Base-by-base conservation (phyloP, 2,113 vertebrate genomes). In the Chaetodon auriga region DNA sequence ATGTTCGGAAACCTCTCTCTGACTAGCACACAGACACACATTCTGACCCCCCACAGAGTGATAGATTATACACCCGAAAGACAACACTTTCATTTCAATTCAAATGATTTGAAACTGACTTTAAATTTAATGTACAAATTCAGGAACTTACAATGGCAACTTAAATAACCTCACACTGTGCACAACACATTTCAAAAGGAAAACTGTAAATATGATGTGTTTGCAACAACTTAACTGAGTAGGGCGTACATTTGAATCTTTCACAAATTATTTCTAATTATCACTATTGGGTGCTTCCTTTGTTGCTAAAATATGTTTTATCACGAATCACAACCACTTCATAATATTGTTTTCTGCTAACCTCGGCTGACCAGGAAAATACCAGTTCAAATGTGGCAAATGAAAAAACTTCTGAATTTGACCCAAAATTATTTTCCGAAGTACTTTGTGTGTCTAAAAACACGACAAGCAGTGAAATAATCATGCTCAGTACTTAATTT, bases 1-100 rank as follows among this genome's bases (percentile, higher is more conserved):
- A 84, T 90, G 80, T 83, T 91, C 68, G 75, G 58, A 75, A 83
- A 73, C 68, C 80, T 81, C 76, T 75, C 85, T 75, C 76, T 65
- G 76, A 80, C 71, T 57, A 55, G 72, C 73, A 84, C 69, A 53
- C 51, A 84, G 57, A 84, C 81, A 71, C 80, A 85, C 57, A 80
- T 41, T 64, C 78, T 71, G 70, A 76, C 78, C 66, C 48, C 68
- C 80, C 68, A 68, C 54, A 25, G 49, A 86, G 72, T 8, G 6
- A 53, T 38, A 21, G 25, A 55, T 65, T 38, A 71, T 18, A 61
- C 61, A 68, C 61, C 53, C 0, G 1, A 45, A 53, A 68, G 49
- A 61, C 19, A 61, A 70, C 25, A 36, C 53, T 71, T 85, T 78
- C 1, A 74, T 65, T 65, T 49, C 11, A 68, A 5, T 58, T 45